phyloP scores from a whole-genome alignment of 2,797 vertebrate genomes.

The Falco berigora region DNA sequence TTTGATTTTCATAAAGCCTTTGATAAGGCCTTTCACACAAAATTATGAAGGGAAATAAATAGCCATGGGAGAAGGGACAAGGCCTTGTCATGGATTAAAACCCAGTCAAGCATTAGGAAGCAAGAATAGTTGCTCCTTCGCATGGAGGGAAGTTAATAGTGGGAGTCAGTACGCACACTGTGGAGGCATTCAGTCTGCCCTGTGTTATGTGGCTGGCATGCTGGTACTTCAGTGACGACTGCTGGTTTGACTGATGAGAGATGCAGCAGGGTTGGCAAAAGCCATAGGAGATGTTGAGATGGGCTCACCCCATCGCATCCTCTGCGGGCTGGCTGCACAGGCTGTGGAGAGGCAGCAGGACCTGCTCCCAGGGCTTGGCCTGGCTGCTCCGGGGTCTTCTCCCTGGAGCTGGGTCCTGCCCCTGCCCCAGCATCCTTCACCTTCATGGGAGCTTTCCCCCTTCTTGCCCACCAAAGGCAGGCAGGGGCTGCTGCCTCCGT shows the following conservation, averaged over 20 bases:
- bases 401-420: background rate
- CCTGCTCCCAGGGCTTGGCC: background rate
- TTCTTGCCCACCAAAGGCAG: background rate
- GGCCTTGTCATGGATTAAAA: slow-evolving; percentile 46
- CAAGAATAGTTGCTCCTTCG: background rate
- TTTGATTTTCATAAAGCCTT: slow-evolving; percentile 62
- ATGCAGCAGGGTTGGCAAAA: background rate
- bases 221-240: rapidly evolving
- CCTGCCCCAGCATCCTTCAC: rapidly evolving
- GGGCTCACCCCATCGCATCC: rapidly evolving
- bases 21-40: slow-evolving; percentile 64
- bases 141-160: background rate
- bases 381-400: background rate
- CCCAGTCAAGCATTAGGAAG: slow-evolving; percentile 39
- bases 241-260: background rate
- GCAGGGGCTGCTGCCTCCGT: rapidly evolving
- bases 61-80: slow-evolving; percentile 53
- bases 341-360: background rate
- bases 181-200: background rate
- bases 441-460: background rate
- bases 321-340: background rate
- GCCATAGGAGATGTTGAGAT: background rate
- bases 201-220: background rate
- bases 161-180: background rate
- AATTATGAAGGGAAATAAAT: slow-evolving; percentile 62